Conservation (phyloP, 2,888 invertebrate genomes). For the Galeruca laticollis region DNA sequence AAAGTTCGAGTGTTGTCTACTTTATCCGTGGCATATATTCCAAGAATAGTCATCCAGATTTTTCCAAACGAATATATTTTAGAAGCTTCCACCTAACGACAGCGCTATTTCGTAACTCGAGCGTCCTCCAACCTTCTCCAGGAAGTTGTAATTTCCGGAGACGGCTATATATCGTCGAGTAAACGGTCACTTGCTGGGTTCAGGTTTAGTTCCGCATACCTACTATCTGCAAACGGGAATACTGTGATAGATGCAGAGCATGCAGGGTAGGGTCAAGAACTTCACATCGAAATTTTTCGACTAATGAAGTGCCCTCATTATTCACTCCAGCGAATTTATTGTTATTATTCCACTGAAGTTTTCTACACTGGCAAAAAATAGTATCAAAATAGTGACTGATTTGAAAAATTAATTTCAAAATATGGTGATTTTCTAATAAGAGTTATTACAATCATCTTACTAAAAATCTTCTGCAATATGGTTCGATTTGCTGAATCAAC, state of each 20-base stretch:
- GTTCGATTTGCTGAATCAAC: too few relatives aligned
- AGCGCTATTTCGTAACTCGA: conserved; percentile 6
- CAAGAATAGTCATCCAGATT: conserved; percentile 8
- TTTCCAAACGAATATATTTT: conserved; percentile 12
- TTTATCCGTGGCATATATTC: conserved; percentile 17
- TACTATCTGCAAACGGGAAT: conserved; percentile 30
- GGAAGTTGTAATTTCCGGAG: conserved; percentile 58
- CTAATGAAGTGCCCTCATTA: too few relatives aligned
- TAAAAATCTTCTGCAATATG: too few relatives aligned
- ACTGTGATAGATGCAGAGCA: conserved; percentile 13
- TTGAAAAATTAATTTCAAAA: too few relatives aligned
- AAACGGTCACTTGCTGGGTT: conserved; percentile 50
- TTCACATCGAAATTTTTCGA: neutral
- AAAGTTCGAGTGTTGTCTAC: neutral
- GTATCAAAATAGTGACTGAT: too few relatives aligned
- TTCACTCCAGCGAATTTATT: too few relatives aligned
- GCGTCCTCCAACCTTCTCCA: conserved; percentile 34
- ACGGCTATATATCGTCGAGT: conserved; percentile 54
- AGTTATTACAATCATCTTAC: too few relatives aligned
- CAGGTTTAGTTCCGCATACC: conserved; percentile 33
- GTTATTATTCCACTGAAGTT: too few relatives aligned
- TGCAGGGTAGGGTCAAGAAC: conserved; percentile 1
- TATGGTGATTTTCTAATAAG: too few relatives aligned
- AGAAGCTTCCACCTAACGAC: conserved; percentile 3
- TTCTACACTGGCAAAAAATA: too few relatives aligned